Base-by-base conservation (phyloP, 2,888 invertebrate genomes). In the Halocaridina rubra region DNA sequence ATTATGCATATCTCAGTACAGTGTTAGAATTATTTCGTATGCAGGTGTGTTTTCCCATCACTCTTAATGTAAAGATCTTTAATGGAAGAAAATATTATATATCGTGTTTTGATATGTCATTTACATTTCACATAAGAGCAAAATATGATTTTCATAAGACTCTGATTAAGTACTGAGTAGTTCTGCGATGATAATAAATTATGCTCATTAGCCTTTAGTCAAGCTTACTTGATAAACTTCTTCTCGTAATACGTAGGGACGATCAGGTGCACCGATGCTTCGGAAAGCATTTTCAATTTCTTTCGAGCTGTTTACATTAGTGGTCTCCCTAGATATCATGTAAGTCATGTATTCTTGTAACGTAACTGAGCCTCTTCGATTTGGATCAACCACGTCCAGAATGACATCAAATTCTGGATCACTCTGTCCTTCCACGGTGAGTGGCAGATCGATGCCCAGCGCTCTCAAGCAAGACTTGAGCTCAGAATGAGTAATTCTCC, bases 281-380 rank as follows among this genome's bases (percentile, higher is more conserved):
- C 98, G 94, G 95, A 99, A 99, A 78, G 99, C 99, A 92, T 98
- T 98, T 92, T 99, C 98, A 89, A 99, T 99, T 93, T 99, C 99
- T 92, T 99, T 98, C 77, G 97, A 97, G 89, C 98, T 98, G 91
- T 98, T 98, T 77, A 99, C 99, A 92, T 99, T 99, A 92, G 99
- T 99, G 1, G 99, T 99, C 93, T 99, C 99, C 92, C 99, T 98
- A 91, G 98, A 98, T 91, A 99, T 99, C 99, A 99, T 99, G 92
- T 99, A 99, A 89, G 98, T 98, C 98, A 99, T 99, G 93, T 99
- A 99, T 92, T 99, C 99, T 93, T 99, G 99, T 88, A 99, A 93
- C 3, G 98, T 98, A 81, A 99, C 98, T 90, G 97, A 96, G 61
- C 99, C 99, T 92, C 99, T 99, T 90, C 99, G 94, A 92, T 97